Evolutionary conservation across 2,113 vertebrate genomes (phyloP), one percentile per base, ranked within the genome.

Genomic region (Pelecanoides urinatrix): DNA sequence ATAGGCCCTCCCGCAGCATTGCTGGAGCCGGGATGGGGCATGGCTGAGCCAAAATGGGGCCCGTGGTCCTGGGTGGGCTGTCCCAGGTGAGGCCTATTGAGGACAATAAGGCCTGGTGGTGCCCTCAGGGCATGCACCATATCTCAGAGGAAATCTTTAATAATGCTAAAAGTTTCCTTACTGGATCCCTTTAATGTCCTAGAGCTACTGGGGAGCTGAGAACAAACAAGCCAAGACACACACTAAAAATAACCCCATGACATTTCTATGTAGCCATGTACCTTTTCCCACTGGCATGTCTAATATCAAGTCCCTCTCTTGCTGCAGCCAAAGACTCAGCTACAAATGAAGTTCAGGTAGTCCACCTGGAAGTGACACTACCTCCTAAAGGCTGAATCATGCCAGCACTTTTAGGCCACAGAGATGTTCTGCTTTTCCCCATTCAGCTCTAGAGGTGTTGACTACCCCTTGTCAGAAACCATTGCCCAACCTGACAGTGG

Each of bases 11-110:
- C 36, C 5, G 2, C 3, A 7, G 32, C 30, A 52, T 47, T 6
- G 1, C 63, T 67, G 36, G 49, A 73, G 49, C 12, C 77, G 44
- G 17, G 18, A 52, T 9, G 8, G 8, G 22, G 16, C 34, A 61
- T 10, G 30, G 26, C 13, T 71, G 30, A 49, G 13, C 13, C 3
- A 0, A 81, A 90, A 79, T 13, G 56, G 23, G 42, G 8, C 16
- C 30, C 3, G 0, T 12, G 3, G 13, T 58, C 19, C 32, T 34
- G 42, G 13, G 10, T 47, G 5, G 4, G 7, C 25, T 5, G 4
- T 58, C 18, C 9, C 20, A 77, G 7, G 9, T 8, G 59, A 42
- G 8, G 11, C 2, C 11, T 23, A 47, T 0, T 2, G 66, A 71
- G 15, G 23, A 56, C 8, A n/a, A 5, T 61, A 36, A 56, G 17